Percentiles rank a stretch among this genome's conserved stretches.
These are phyloP conservation scores for Onychostoma macrolepis DNA, from an alignment of 2,113 vertebrate species.

Conservation along the genomic window DNA sequence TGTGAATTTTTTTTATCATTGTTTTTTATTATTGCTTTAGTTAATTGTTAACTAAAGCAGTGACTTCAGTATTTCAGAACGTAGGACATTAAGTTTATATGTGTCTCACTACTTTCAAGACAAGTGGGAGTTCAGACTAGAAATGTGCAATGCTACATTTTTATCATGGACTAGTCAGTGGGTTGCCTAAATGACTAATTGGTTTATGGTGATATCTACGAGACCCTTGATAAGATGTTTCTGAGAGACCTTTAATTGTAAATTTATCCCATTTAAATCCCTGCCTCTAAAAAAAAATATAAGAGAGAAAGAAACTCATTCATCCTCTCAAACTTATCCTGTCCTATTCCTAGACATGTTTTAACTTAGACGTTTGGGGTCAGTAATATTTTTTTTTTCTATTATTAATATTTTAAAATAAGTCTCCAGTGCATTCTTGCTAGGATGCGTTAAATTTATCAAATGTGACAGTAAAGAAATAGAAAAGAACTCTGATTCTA, in stretches of 20 bases:
- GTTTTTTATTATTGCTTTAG: neutral
- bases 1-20: neutral
- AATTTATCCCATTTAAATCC: neutral
- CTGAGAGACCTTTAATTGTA: neutral
- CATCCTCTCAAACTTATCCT: neutral
- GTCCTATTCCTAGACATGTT: neutral
- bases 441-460: no score
- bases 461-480: neutral
- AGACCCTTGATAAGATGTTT: neutral
- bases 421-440: no score
- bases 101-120: neutral
- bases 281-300: neutral
- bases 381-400: no score
- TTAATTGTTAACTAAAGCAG: slow-evolving; percentile 11
- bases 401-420: no score
- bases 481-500: no score
- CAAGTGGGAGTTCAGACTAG: neutral
- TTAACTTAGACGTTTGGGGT: neutral
- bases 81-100: neutral
- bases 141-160: neutral
- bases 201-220: neutral
- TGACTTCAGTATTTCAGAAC: neutral
- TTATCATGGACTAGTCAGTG: neutral
- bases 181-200: neutral
- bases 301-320: neutral